These are phyloP conservation scores for Dasyprocta punctata DNA, from an alignment of 2,113 vertebrate genomes.

Conservation along the genomic window DNA sequence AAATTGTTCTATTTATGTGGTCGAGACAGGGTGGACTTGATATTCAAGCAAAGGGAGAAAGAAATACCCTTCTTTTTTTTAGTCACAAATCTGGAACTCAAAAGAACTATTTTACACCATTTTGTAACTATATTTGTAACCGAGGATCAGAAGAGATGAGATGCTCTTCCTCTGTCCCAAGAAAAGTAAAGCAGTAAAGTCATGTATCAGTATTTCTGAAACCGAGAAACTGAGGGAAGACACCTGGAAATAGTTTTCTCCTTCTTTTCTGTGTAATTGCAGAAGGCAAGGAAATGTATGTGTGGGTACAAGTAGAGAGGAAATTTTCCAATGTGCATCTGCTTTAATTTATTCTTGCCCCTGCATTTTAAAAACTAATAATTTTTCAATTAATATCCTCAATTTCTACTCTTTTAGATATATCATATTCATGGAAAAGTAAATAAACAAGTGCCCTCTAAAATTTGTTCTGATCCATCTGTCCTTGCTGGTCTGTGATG, in stretches of 20 bases:
- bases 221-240: constrained; percentile 60
- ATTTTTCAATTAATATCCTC: constrained; percentile 70
- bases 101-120: constrained; percentile 77
- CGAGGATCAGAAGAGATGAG: constrained; percentile 64
- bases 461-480: background rate
- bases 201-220: constrained; percentile 64
- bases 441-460: background rate
- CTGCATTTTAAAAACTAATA: constrained; percentile 58
- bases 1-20: constrained; percentile 84
- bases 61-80: constrained; percentile 68
- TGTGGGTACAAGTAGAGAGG: constrained; percentile 64
- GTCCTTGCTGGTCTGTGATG: background rate
- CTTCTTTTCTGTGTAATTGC: constrained; percentile 62
- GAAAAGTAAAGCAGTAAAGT: constrained; percentile 33
- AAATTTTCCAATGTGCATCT: constrained; percentile 65
- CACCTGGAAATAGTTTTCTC: constrained; percentile 82
- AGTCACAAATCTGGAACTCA: constrained; percentile 76
- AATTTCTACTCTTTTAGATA: constrained; percentile 6
- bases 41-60: constrained; percentile 78
- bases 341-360: constrained; percentile 74
- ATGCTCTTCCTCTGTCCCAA: constrained; percentile 40
- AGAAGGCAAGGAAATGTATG: constrained; percentile 73
- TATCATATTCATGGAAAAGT: background rate
- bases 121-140: constrained; percentile 74
- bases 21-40: constrained; percentile 82